These are phyloP conservation scores for Zele albiditarsus DNA, from an alignment of 2,888 invertebrate species.

Conservation along the genomic window DNA sequence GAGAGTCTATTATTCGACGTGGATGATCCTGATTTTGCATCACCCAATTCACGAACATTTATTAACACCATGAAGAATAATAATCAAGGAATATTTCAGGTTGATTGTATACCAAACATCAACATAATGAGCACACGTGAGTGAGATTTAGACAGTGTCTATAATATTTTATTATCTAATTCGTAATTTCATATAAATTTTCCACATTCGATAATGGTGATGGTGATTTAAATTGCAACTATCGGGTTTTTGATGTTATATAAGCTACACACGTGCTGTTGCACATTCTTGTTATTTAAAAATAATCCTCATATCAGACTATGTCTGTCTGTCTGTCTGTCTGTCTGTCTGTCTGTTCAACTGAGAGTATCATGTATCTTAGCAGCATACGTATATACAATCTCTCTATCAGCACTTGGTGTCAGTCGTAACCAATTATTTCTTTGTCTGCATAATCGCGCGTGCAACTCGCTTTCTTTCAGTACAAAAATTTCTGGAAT, in stretches of 20 bases:
- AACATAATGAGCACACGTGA: conserved; percentile 10
- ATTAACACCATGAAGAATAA: conserved; percentile 2
- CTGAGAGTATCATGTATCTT: neutral
- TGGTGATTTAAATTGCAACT: too few species aligned
- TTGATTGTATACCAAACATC: conserved; percentile 3
- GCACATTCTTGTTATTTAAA: neutral
- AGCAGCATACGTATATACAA: neutral
- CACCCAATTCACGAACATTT: conserved; percentile 50
- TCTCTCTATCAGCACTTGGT: neutral
- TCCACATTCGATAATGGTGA: too few species aligned
- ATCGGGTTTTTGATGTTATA: neutral
- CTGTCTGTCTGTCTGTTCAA: neutral
- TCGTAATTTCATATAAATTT: too few species aligned
- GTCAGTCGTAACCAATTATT: neutral
- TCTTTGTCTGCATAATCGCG: neutral
- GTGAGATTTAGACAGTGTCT: neutral
- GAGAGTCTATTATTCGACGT: conserved; percentile 68
- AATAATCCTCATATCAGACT: neutral
- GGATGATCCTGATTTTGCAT: conserved; percentile 69
- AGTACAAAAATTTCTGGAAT: neutral
- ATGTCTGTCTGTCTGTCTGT: neutral
- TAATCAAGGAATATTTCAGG: conserved; percentile 9
- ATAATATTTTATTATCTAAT: neutral
- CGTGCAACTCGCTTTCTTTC: neutral
- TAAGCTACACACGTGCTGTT: neutral